Base-by-base conservation (phyloP, 2,888 invertebrate genomes). In the Corythucha ciliata region DNA sequence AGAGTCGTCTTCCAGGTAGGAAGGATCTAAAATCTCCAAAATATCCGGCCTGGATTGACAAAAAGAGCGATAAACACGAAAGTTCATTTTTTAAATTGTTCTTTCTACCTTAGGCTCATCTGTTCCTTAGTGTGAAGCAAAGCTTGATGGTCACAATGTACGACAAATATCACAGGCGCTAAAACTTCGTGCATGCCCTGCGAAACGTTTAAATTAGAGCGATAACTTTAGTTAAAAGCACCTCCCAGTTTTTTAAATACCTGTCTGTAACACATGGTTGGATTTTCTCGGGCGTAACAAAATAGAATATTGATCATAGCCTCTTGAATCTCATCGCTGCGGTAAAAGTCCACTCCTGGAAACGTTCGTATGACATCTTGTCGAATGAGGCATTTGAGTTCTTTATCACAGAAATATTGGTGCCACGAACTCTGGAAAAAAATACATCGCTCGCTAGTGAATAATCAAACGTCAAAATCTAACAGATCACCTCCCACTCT, bases 131-230 rank as follows among this genome's bases (percentile, higher is more conserved):
- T 75, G 64, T 80, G 79, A 44, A 76, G 67, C 60, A 78, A 72
- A 4, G 79, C 75, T 64, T 80, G 78, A 58, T 85, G 80, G 66
- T 89, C 89, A 57, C 77, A 75, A 62, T 81, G 79, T 20, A 87
- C 70, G 10, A 88, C 83, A 64, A 81, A 83, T 24, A 89, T 70
- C 42, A 88, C 67, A 0, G 87, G 87, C 1, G 87, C 89, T 45
- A 89, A 68, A 42, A 89, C 76, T 67, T 89, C 89, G 68, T 89
- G 89, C 88, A 89, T 89, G 20, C 89, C 88, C 73, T 77, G 26
- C 14, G 12, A 26, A 44, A 5, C 26, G 8, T 4, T 29, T 14
- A 44, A 18, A 44, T 41, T 18, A 25, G 24, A 41, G n/a, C 18
- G 12, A 36, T 48, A 7, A 12, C 8, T 40, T 16, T 14, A 29